Evolutionary conservation across 2,113 vertebrate species (phyloP), one percentile per base, ranked within the genome.

Genomic region (Phocoena phocoena): DNA sequence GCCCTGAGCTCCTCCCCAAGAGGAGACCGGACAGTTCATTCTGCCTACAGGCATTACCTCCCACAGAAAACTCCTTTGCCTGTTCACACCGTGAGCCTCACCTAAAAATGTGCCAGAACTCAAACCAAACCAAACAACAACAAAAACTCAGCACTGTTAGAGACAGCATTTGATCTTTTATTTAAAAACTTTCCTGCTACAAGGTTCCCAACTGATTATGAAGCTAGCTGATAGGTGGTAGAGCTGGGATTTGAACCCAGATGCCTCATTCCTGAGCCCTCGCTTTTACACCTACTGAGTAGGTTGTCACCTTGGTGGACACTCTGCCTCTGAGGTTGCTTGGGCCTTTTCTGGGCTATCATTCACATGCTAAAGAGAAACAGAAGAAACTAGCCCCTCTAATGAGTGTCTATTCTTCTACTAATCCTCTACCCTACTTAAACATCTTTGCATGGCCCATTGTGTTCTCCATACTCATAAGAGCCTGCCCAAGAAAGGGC

Each of bases 81-180:
- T 65, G 62, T 60, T 91, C 93, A 82, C 84, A 96, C 26, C 14
- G 7, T 79, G 94, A 90, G 94, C 62, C 62, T 88, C 93, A 88
- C 76, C 96, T 94, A 89, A 96, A 96, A 97, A 96, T 80, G 95
- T 96, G 97, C 97, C 96, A 63, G 97, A 97, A 84, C 95, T 95
- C 71, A 96, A 58, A 58, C 17, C 17, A 58, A 58, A 58, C 55
- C 6, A 58, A 58, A 58, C 55, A 21, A 58, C 53, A 53, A 53
- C 53, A 58, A 58, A 58, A 58, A 58, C 55, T 58, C 55, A 58
- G 20, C 55, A 58, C 55, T 58, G 55, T 58, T 58, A 21, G 55
- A 53, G 55, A 58, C 55, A 58, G 60, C 21, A 62, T 4, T 62
- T 26, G 31, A 76, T 28, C 77, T 82, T 83, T 70, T 15, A 53